phyloP scores from a whole-genome alignment of 2,888 invertebrate genomes.

The Muschampia plurimacula region DNA sequence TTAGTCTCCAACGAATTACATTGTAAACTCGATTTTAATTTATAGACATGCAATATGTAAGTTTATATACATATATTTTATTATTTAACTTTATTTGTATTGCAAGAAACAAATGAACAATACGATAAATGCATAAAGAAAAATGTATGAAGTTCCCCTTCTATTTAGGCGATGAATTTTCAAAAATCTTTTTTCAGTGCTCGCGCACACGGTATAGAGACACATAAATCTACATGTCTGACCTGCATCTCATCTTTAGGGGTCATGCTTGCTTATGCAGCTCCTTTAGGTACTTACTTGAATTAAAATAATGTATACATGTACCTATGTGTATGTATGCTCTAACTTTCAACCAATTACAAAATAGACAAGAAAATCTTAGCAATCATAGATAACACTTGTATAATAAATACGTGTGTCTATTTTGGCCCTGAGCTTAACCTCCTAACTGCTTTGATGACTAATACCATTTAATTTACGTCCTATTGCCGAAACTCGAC shows the following conservation, averaged over 20 bases:
- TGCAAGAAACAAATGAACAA: no score
- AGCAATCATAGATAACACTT: slow-evolving; percentile 10
- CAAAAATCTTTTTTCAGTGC: no score
- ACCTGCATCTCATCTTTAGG: no score
- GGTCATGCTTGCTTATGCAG: no score
- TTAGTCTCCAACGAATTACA: neutral
- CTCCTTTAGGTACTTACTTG: no score
- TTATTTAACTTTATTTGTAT: no score
- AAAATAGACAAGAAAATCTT: neutral
- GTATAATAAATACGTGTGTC: slow-evolving; percentile 1
- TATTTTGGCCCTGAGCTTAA: neutral
- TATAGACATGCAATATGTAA: neutral
- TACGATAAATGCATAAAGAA: no score
- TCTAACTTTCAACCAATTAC: neutral
- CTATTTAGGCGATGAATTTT: no score
- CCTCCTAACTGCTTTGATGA: slow-evolving; percentile 49
- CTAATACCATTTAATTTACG: slow-evolving; percentile 59
- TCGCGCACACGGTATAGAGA: no score
- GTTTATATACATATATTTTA: neutral
- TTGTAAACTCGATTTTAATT: neutral
- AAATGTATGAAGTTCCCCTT: no score
- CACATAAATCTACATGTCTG: no score
- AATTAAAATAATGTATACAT: no score
- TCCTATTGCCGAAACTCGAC: slow-evolving; percentile 57
- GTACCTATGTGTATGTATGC: neutral